A percentile compares a stretch with the other conserved stretches of the same genome.
phyloP scores from a whole-genome alignment of 2,888 invertebrate genomes.

The Phaonia tiefii region DNA sequence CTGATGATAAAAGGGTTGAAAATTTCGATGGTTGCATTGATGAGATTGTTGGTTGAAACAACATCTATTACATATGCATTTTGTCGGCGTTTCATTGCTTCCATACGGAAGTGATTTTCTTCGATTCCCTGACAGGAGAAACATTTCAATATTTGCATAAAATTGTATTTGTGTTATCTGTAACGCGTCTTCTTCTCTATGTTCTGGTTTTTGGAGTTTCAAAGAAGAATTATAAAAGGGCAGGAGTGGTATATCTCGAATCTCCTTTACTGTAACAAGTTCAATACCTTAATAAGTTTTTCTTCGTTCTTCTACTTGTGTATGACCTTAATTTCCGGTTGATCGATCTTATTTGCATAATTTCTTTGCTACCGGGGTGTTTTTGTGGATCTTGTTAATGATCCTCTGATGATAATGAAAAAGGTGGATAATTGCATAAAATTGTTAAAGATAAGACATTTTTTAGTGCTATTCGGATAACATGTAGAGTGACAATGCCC shows the following conservation, averaged over 20 bases:
- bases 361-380: not conserved
- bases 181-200: not conserved
- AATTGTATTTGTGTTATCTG: not conserved
- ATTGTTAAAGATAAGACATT: no score
- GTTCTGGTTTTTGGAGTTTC: not conserved
- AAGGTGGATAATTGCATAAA: no score
- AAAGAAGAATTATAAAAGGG: not conserved
- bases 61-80: no score
- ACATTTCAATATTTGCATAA: constrained; percentile 21
- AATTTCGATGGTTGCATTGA: not conserved
- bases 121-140: not conserved
- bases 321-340: not conserved
- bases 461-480: no score
- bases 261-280: not conserved
- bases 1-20: no score
- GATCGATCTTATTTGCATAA: not conserved
- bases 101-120: constrained; percentile 33
- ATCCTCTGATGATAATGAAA: no score
- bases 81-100: not conserved
- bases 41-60: no score
- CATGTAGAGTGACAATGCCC: no score
- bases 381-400: not conserved
- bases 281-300: not conserved
- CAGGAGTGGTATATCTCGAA: not conserved
- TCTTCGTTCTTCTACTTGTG: not conserved